Base-by-base conservation (phyloP, 2,888 invertebrate species). In the Peribatodes rhomboidaria region DNA sequence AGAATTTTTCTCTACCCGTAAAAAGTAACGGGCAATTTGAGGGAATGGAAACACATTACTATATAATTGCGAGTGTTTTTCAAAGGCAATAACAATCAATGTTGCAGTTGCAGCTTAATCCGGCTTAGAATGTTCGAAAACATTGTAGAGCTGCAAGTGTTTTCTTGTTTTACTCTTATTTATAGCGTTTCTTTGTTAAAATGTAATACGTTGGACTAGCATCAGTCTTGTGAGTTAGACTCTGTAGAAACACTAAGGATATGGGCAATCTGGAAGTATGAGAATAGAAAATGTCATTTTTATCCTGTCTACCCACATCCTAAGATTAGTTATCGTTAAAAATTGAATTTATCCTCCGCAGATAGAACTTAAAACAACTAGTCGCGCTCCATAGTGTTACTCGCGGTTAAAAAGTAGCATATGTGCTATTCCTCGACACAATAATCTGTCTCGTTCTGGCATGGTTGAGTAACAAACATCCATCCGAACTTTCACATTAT, bases 41-140 rank as follows among this genome's bases (percentile, higher is more conserved):
- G 78, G 76, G 78, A 83, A 87, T 86, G 82, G 84, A 84, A 82
- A 78, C 76, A 75, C 85, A 81, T 86, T 80, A 85, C 80, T 76
- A 80, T 85, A 85, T 82, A 84, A 85, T 87, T 85, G 80, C 77
- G 74, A 83, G 73, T 79, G 77, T 81, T 83, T 86, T 84, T 82
- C 81, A 81, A 80, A 74, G 70, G 68, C 78, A 78, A 78, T 69
- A 78, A 76, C 80, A 76, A 77, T 77, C 67, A 69, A 71, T 68
- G 67, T 71, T 69, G 74, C 71, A 73, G 64, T 68, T 71, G 67
- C 70, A 73, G 64, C 57, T 65, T 67, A 69, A 59, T 70, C 62
- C 47, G 31, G 49, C 52, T 46, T 22, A 56, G 54, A 61, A 61
- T 44, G 58, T 42, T 37, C 54, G 50, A 42, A 62, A 60, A 56